These are phyloP conservation scores for Zeugodacus cucurbitae DNA, from an alignment of 1,140 invertebrate species.

Conservation along the genomic window DNA sequence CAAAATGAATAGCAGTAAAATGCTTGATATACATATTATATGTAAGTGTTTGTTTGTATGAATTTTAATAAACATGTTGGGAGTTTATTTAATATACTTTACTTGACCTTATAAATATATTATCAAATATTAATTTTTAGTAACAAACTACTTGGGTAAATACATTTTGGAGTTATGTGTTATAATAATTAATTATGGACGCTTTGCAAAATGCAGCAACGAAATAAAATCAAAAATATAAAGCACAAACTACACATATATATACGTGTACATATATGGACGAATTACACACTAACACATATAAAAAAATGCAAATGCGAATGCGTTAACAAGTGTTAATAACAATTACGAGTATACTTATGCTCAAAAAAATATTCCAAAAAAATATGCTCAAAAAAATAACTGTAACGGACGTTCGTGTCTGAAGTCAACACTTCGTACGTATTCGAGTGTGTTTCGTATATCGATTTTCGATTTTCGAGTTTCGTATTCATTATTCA, in stretches of 20 bases:
- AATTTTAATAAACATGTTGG: not conserved
- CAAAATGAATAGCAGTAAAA: not conserved
- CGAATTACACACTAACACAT: not conserved
- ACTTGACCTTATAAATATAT: not conserved
- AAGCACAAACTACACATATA: not conserved
- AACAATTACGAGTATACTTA: slow-evolving; percentile 23
- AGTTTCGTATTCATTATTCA: not conserved
- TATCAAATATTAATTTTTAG: not conserved
- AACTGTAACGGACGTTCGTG: not conserved
- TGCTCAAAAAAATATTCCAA: not conserved
- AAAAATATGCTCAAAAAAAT: not conserved
- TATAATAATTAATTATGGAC: not conserved
- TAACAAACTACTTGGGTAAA: slow-evolving; percentile 3
- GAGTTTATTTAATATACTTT: not conserved
- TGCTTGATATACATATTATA: not conserved
- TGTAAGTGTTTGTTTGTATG: not conserved
- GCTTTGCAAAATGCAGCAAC: not conserved
- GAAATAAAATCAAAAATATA: too few species aligned
- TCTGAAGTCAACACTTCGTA: not conserved
- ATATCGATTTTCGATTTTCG: not conserved
- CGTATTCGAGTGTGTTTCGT: not conserved
- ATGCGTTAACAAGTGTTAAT: slow-evolving; percentile 31
- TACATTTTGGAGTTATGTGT: not conserved
- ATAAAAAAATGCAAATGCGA: slow-evolving; percentile 15
- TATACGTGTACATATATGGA: not conserved